Evolutionary conservation across 2,888 invertebrate species (phyloP), one percentile per base, ranked within the genome.

Genomic region (Mesorhabditis belari): DNA sequence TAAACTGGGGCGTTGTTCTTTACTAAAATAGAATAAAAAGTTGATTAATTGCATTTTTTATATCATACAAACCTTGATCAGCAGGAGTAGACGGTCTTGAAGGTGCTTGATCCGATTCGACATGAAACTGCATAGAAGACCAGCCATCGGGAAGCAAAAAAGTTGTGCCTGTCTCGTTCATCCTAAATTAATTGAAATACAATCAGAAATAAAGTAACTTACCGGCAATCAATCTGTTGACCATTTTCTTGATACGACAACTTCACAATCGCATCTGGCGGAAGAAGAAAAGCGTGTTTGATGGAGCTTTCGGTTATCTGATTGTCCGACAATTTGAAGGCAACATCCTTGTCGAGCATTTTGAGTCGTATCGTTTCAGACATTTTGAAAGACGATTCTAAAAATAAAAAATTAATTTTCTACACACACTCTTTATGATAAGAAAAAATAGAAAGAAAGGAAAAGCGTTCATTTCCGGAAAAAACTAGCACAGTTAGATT

Each of bases 171-270:
- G n/a, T n/a, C n/a, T n/a, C n/a, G n/a, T n/a, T n/a, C n/a, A n/a
- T n/a, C n/a, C n/a, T n/a, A n/a, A n/a, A n/a, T n/a, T n/a, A n/a
- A n/a, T n/a, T n/a, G n/a, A n/a, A n/a, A n/a, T n/a, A n/a, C n/a
- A n/a, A n/a, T 35, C 6, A 35, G 52, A 57, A 51, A 61, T 57
- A 57, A 61, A 57, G 61, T 57, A 57, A 61, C 61, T 61, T 61
- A 57, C 61, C 23, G 52, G 44, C 61, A 57, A 57, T 56, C 5
- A 61, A 57, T 61, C 61, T 61, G 57, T 52, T 3, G 28, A 52
- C 61, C 61, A 61, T 61, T 61, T n/a, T 50, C 49, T 57, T 61
- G 56, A 56, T 21, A 61, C 61, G 57, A 61, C 61, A 61, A 61
- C 27, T 26, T 6, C 49, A 61, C 61, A 61, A 61, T 61, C 51